These are phyloP conservation scores for Plectropomus leopardus DNA, from an alignment of 2,113 vertebrate genomes.

Conservation along the genomic window DNA sequence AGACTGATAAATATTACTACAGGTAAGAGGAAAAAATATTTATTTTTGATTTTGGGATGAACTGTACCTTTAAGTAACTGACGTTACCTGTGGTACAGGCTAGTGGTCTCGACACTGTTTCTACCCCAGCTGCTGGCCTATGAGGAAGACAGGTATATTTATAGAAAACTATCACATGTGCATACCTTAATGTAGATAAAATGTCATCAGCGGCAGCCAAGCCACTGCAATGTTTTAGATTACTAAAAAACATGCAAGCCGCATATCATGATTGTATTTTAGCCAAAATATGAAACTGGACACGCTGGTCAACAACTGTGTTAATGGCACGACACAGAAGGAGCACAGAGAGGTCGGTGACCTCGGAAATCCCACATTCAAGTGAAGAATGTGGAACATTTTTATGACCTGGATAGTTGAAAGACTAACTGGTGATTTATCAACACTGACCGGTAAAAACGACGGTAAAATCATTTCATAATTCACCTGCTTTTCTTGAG, in stretches of 20 bases:
- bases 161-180: conserved; percentile 5
- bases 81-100: conserved; percentile 47
- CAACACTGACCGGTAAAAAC: neutral
- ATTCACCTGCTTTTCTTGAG: conserved; percentile 81
- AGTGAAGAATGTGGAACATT: neutral
- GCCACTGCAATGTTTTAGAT: conserved; percentile 17
- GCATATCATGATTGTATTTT: conserved; percentile 11
- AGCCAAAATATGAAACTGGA: conserved; percentile 32
- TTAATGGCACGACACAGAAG: neutral
- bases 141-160: conserved; percentile 29
- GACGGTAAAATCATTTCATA: fast-evolving
- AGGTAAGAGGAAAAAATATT: too few relatives aligned
- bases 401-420: neutral
- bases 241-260: conserved; percentile 1
- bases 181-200: conserved; percentile 6
- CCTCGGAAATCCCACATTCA: conserved; percentile 2
- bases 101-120: neutral
- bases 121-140: conserved; percentile 73
- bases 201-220: neutral
- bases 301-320: neutral
- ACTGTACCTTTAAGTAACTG: neutral
- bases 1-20: too few relatives aligned
- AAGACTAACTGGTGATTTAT: neutral
- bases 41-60: neutral
- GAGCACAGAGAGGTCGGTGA: neutral